A percentile compares a stretch with the other conserved stretches of the same genome.
Conservation (phyloP, 92 coral and sea anemone genomes). For the Pocillopora meandrina region DNA sequence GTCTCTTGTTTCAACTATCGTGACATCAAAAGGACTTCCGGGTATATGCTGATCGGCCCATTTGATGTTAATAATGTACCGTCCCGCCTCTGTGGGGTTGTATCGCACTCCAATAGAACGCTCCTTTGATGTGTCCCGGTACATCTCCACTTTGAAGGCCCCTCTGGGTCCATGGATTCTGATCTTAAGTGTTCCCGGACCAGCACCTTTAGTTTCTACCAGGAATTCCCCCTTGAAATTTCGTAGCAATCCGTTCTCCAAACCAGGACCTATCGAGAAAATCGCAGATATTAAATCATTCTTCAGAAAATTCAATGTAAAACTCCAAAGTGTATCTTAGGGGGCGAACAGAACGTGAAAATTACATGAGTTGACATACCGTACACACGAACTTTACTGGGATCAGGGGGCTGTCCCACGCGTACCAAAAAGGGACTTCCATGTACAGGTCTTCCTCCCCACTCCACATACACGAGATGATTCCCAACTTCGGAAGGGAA, state of each 20-base stretch:
- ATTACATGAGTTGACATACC: conserved; percentile 27
- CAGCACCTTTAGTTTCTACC: conserved; percentile 98
- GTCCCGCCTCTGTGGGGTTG: conserved; percentile 92
- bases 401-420: conserved; percentile 86
- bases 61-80: conserved; percentile 89
- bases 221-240: conserved; percentile 89
- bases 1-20: conserved; percentile 77
- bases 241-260: conserved; percentile 80
- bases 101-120: conserved; percentile 97
- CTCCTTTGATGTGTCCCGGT: conserved; percentile 91
- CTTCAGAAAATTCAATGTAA: neutral
- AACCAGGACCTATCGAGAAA: conserved; percentile 72
- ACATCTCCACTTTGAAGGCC: conserved; percentile 99
- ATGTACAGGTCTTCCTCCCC: conserved; percentile 87
- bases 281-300: no score
- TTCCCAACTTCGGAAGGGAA: conserved; percentile 86
- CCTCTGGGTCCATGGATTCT: conserved; percentile 96
- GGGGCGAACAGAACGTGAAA: no score
- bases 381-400: conserved; percentile 69
- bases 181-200: conserved; percentile 98
- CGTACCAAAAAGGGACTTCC: conserved; percentile 98
- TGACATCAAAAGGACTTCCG: conserved; percentile 90
- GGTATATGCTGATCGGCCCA: conserved; percentile 98
- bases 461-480: conserved; percentile 88
- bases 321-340: neutral